Evolutionary conservation across 2,888 invertebrate species (phyloP).

Genomic region (Craniophora ligustri): DNA sequence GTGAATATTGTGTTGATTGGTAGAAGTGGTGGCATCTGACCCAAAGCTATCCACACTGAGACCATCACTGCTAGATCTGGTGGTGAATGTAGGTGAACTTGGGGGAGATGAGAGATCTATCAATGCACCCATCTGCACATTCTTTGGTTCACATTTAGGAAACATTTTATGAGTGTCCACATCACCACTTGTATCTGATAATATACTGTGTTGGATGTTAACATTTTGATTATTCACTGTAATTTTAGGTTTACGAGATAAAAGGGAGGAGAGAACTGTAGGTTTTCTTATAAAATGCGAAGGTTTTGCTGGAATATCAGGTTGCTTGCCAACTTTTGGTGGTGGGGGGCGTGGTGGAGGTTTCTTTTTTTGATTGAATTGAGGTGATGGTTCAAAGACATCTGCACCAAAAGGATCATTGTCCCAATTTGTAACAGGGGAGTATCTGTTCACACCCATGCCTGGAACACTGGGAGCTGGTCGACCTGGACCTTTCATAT

Average conservation of each 20-base stretch:
- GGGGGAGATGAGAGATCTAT: conserved; percentile 93
- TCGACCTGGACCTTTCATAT: conserved; percentile 90
- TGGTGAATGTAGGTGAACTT: conserved; percentile 92
- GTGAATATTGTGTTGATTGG: conserved; percentile 85
- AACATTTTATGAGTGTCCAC: conserved; percentile 78
- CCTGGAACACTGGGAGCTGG: conserved; percentile 88
- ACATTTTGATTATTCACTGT: conserved; percentile 61
- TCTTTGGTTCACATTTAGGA: conserved; percentile 83
- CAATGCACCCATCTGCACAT: conserved; percentile 86
- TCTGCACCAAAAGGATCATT: conserved; percentile 85
- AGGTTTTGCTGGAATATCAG: conserved; percentile 83
- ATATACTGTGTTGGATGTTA: conserved; percentile 57
- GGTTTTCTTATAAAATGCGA: conserved; percentile 86
- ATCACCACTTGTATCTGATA: conserved; percentile 69
- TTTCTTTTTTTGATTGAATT: conserved; percentile 89
- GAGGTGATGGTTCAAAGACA: conserved; percentile 82
- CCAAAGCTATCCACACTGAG: conserved; percentile 93
- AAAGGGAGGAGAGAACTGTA: conserved; percentile 79
- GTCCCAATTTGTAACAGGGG: conserved; percentile 88
- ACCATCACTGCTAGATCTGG: conserved; percentile 92
- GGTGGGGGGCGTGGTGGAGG: conserved; percentile 93
- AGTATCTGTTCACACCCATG: conserved; percentile 76
- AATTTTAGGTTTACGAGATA: conserved; percentile 77
- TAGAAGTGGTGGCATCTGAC: conserved; percentile 90
- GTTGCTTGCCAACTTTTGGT: conserved; percentile 86